phyloP scores from a whole-genome alignment of 2,113 vertebrate species.

The Xiphophorus maculatus region DNA sequence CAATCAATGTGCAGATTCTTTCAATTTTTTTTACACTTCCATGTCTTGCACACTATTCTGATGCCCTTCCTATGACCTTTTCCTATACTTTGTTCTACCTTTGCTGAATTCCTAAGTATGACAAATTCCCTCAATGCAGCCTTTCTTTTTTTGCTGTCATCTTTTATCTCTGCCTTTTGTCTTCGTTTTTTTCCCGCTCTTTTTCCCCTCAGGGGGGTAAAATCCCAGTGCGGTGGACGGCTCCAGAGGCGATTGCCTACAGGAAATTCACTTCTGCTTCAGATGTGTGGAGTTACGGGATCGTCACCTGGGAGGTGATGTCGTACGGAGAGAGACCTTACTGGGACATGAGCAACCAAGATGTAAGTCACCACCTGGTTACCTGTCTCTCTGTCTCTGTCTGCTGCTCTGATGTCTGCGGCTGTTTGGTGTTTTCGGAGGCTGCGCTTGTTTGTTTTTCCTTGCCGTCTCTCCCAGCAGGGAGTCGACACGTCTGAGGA shows the following conservation, averaged over 20 bases:
- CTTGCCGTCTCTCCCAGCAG: conserved; percentile 47
- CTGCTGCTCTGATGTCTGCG: conserved; percentile 11
- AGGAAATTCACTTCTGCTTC: conserved; percentile 83
- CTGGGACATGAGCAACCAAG: conserved; percentile 86
- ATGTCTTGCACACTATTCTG: not conserved
- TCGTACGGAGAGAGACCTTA: conserved; percentile 83
- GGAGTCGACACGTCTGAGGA: conserved; percentile 46
- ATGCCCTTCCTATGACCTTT: not conserved
- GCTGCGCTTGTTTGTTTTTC: conserved; percentile 59
- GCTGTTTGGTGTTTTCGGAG: conserved; percentile 3
- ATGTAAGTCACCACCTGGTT: conserved; percentile 70
- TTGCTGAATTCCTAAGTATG: not conserved
- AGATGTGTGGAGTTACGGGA: conserved; percentile 84
- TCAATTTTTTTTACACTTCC: not conserved
- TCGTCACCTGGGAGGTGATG: conserved; percentile 85
- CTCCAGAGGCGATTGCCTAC: conserved; percentile 82
- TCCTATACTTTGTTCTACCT: not conserved
- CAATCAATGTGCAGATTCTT: not conserved
- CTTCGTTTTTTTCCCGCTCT: not conserved
- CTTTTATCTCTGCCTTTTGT: not conserved
- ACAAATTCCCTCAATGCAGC: not conserved
- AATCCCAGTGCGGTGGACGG: conserved; percentile 83
- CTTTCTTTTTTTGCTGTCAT: not conserved
- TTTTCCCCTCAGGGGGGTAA: conserved; percentile 75
- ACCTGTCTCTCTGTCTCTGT: conserved; percentile 2